A percentile compares a stretch with the other conserved stretches of the same genome.
phyloP scores from a whole-genome alignment of 2,113 vertebrate genomes.

The Paradoxurus hermaphroditus region DNA sequence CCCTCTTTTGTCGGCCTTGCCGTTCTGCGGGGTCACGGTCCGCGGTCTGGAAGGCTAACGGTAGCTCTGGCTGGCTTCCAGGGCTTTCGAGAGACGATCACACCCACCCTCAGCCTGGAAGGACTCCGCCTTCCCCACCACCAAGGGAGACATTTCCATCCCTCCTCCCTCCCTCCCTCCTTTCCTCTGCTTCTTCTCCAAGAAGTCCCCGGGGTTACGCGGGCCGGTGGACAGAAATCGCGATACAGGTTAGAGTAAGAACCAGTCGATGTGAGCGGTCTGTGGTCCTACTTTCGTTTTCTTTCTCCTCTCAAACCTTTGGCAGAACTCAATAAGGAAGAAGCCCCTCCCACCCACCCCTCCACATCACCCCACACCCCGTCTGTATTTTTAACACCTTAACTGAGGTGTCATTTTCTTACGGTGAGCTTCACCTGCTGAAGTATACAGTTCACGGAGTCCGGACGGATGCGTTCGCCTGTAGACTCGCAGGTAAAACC shows the following conservation, averaged over 20 bases:
- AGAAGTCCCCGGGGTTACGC: not conserved
- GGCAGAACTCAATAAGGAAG: not conserved
- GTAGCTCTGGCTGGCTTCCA: not conserved
- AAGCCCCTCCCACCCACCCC: not conserved
- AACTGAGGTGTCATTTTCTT: not conserved
- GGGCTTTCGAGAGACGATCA: not conserved
- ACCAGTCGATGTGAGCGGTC: not conserved
- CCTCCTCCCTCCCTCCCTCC: too few species aligned
- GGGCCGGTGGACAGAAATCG: not conserved
- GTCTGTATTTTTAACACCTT: not conserved
- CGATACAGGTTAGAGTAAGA: not conserved
- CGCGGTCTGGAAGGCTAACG: accelerated
- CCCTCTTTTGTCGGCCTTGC: accelerated
- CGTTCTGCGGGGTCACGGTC: not conserved
- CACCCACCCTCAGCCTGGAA: not conserved
- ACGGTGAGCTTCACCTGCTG: not conserved
- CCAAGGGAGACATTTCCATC: not conserved
- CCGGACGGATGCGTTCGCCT: not conserved
- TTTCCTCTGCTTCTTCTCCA: not conserved
- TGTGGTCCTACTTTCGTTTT: not conserved
- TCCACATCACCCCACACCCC: not conserved
- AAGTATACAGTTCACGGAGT: not conserved
- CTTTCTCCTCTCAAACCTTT: not conserved
- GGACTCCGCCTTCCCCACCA: not conserved
- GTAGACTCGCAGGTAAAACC: not conserved